phyloP scores from a whole-genome alignment of 2,113 vertebrate species.

The Cynopterus brachyotis region DNA sequence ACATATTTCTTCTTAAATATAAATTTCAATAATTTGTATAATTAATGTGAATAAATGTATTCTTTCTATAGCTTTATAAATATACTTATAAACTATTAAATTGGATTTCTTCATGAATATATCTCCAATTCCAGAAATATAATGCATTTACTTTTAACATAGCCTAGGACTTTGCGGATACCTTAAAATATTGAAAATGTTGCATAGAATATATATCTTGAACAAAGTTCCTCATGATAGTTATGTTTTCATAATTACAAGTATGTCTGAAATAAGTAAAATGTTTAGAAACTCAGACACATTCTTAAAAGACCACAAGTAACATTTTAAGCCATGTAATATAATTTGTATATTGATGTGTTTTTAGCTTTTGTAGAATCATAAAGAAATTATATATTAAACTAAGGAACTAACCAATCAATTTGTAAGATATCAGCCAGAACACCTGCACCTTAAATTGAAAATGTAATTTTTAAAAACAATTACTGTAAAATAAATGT shows the following conservation, averaged over 20 bases:
- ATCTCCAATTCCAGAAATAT: slow-evolving; percentile 22
- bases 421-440: neutral
- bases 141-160: slow-evolving; percentile 53
- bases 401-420: neutral
- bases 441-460: neutral
- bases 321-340: neutral
- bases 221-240: neutral
- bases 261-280: neutral
- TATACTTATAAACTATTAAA: neutral
- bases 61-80: neutral
- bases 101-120: neutral
- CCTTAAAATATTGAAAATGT: neutral
- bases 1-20: neutral
- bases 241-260: neutral
- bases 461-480: neutral
- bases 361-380: neutral
- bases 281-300: neutral
- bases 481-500: neutral
- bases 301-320: neutral
- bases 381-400: neutral
- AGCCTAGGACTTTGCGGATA: neutral
- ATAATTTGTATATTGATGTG: neutral
- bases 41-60: neutral
- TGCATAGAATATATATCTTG: neutral
- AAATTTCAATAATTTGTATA: neutral